Evolutionary conservation across 1,140 invertebrate genomes (phyloP).

Genomic region (Brachionus manjavacas): DNA sequence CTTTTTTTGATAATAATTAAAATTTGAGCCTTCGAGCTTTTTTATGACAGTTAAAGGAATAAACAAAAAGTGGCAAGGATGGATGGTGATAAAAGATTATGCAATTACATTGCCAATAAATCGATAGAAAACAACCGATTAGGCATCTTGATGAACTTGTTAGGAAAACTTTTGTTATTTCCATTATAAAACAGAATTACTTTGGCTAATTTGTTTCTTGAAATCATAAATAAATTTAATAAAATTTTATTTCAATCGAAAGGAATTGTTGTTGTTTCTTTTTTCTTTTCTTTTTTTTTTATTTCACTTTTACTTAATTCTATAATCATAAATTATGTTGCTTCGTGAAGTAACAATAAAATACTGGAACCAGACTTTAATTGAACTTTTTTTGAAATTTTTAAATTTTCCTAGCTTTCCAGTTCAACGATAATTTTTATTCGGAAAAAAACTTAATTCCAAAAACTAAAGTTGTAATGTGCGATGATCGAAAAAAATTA

Average conservation of each 20-base stretch:
- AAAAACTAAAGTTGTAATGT: too few species aligned
- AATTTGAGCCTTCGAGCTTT: neutral
- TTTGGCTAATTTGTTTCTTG: neutral
- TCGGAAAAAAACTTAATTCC: too few species aligned
- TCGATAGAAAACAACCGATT: neutral
- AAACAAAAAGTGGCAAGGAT: neutral
- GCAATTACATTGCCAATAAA: neutral
- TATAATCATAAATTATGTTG: conserved; percentile 1
- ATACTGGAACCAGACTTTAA: neutral
- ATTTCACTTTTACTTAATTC: neutral
- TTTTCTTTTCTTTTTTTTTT: neutral
- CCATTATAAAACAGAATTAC: neutral
- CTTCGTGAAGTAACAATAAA: neutral
- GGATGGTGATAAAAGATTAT: neutral
- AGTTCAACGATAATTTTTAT: too few species aligned
- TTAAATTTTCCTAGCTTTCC: neutral
- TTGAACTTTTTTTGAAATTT: neutral
- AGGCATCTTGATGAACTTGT: neutral
- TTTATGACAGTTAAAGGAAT: neutral
- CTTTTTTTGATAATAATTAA: neutral
- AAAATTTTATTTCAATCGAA: neutral
- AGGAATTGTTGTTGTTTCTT: neutral
- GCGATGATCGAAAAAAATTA: too few species aligned
- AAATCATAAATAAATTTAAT: neutral
- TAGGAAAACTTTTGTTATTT: neutral